Evolutionary conservation across 2,888 invertebrate genomes (phyloP).

Genomic region (Diarsia brunnea): DNA sequence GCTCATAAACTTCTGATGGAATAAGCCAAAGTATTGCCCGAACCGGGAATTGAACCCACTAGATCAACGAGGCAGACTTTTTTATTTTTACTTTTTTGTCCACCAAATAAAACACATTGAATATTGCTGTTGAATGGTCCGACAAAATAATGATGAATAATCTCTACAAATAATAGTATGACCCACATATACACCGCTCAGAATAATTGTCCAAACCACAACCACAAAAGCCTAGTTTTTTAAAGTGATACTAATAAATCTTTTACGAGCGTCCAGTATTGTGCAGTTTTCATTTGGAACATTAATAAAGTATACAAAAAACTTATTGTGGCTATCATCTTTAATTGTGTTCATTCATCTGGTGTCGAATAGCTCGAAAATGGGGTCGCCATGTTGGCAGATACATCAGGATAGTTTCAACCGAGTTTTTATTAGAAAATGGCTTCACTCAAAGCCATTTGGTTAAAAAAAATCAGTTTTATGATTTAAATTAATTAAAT

Average conservation of each 20-base stretch:
- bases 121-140: neutral
- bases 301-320: slow-evolving; percentile 56
- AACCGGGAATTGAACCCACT: too few species aligned
- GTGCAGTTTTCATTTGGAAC: slow-evolving; percentile 47
- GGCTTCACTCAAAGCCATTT: neutral
- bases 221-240: slow-evolving; percentile 48
- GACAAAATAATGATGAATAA: slow-evolving; percentile 7
- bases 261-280: slow-evolving; percentile 46
- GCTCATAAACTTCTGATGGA: too few species aligned
- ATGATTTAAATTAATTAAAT: neutral
- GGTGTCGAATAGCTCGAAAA: slow-evolving; percentile 42
- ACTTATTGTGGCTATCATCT: slow-evolving; percentile 51
- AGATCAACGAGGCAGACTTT: neutral
- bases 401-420: slow-evolving; percentile 14
- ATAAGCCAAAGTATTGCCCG: too few species aligned
- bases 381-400: slow-evolving; percentile 30
- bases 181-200: slow-evolving; percentile 35
- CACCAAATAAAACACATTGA: neutral
- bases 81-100: neutral
- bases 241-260: slow-evolving; percentile 51
- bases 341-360: slow-evolving; percentile 57
- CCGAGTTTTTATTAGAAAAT: too few species aligned
- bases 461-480: neutral
- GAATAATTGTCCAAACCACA: slow-evolving; percentile 29
- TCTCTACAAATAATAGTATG: slow-evolving; percentile 20